Evolutionary conservation across 2,113 vertebrate species (phyloP).

Genomic region (Argyrosomus japonicus): DNA sequence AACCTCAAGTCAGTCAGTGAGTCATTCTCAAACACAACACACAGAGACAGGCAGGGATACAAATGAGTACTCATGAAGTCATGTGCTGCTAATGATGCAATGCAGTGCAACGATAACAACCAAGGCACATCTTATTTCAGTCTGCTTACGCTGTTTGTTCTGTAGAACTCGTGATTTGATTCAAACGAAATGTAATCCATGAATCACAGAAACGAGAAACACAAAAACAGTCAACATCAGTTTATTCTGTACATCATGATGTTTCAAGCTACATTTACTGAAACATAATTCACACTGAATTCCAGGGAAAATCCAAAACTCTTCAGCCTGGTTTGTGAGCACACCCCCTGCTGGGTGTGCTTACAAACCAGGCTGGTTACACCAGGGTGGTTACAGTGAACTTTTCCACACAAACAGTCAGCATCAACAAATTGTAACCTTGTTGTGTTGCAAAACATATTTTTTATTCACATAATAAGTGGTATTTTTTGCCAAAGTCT

Average conservation of each 20-base stretch:
- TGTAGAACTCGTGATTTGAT: not conserved
- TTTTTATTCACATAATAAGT: not conserved
- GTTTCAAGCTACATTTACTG: not conserved
- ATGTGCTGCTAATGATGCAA: slow-evolving; percentile 63
- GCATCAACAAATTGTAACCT: slow-evolving; percentile 1
- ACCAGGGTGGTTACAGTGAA: not conserved
- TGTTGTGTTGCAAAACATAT: not conserved
- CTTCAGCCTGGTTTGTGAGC: not conserved
- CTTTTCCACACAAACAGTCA: not conserved
- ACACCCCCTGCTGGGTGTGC: no score
- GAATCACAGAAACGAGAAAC: not conserved
- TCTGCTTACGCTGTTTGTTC: slow-evolving; percentile 3
- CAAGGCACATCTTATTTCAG: slow-evolving; percentile 30
- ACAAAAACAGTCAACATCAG: not conserved
- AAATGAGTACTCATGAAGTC: slow-evolving; percentile 41
- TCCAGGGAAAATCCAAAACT: not conserved
- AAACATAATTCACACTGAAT: not conserved
- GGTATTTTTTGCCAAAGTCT: not conserved
- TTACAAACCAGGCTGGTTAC: no score
- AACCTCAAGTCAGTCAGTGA: slow-evolving; percentile 45
- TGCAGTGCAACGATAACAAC: slow-evolving; percentile 47
- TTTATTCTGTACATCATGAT: not conserved
- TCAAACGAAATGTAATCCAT: no score
- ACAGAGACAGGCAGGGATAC: not conserved
- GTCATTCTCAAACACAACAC: slow-evolving; percentile 40